Conservation (phyloP, 2,888 invertebrate genomes). For the Lottia gigantea region DNA sequence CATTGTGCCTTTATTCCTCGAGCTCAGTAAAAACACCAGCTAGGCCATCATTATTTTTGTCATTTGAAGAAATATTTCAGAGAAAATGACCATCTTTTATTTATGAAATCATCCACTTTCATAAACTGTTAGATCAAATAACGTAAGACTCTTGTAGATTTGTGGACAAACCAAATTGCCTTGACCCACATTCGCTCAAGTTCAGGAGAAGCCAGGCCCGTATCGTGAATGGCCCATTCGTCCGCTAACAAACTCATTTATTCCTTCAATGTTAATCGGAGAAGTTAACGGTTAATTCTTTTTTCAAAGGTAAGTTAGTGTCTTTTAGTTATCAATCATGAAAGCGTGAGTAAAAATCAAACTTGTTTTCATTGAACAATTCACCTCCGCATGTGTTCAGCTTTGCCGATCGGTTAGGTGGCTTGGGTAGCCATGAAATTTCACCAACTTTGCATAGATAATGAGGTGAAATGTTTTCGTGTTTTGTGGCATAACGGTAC, state of each 20-base stretch:
- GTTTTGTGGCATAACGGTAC: background rate
- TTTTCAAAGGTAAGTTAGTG: background rate
- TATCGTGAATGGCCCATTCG: constrained; percentile 8
- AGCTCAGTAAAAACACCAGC: no score
- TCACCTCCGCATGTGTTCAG: background rate
- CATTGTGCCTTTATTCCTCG: no score
- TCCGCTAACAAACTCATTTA: background rate
- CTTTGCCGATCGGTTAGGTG: background rate
- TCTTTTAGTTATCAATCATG: background rate
- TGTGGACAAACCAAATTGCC: constrained; percentile 16
- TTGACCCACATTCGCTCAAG: constrained; percentile 37
- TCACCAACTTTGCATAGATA: constrained; percentile 8
- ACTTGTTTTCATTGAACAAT: constrained; percentile 4
- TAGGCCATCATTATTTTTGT: no score
- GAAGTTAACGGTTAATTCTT: background rate
- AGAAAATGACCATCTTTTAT: no score
- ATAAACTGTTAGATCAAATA: background rate
- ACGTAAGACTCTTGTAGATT: background rate
- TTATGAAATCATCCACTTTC: no score
- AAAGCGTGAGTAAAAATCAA: background rate
- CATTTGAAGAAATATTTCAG: no score
- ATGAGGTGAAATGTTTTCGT: background rate
- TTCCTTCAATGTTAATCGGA: background rate
- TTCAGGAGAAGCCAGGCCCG: constrained; percentile 22
- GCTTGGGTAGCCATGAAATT: constrained; percentile 10